Conservation (phyloP, 1,140 invertebrate genomes). For the Lerema accius region DNA sequence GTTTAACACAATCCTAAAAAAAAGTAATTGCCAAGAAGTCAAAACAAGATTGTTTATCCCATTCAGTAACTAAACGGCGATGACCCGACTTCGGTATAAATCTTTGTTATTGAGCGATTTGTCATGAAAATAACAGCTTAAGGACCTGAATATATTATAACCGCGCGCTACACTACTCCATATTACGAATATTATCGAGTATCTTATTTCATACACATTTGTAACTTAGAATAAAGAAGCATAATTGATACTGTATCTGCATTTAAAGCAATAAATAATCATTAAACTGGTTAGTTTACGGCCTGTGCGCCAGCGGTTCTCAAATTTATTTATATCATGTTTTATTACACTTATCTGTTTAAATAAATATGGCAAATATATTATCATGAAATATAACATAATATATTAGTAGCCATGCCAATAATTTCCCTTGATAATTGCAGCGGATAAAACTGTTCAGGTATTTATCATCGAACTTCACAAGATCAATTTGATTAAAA, state of each 20-base stretch:
- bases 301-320: constrained; percentile 12
- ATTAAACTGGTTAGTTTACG: constrained; percentile 35
- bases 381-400: too few species aligned
- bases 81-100: constrained; percentile 3
- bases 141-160: constrained; percentile 21
- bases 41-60: background rate
- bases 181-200: constrained; percentile 19
- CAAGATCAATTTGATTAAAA: too few species aligned
- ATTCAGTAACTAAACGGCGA: background rate
- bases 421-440: too few species aligned
- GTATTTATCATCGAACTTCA: too few species aligned
- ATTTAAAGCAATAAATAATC: constrained; percentile 34
- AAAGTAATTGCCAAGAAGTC: too few species aligned
- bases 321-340: background rate
- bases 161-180: constrained; percentile 25
- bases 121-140: constrained; percentile 29
- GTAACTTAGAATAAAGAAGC: constrained; percentile 37
- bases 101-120: constrained; percentile 30
- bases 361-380: too few species aligned
- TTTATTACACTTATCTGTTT: too few species aligned
- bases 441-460: too few species aligned
- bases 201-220: constrained; percentile 33
- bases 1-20: too few species aligned
- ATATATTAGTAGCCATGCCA: too few species aligned
- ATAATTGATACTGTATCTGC: constrained; percentile 35